These are phyloP conservation scores for Bombus terrestris DNA, from an alignment of 1,140 invertebrate species.

Conservation along the genomic window DNA sequence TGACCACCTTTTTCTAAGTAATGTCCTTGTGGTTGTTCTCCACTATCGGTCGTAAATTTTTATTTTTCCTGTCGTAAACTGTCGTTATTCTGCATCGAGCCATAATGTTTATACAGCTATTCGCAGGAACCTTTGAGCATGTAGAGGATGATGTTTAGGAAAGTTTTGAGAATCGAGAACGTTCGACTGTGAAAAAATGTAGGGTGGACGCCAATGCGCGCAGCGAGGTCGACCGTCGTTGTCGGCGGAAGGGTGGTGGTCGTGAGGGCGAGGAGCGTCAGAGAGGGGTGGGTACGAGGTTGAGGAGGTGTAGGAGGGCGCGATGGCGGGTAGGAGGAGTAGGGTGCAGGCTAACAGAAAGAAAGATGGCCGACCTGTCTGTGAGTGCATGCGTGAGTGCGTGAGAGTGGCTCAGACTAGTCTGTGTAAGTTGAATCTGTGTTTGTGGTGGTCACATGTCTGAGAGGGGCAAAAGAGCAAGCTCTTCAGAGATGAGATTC, in stretches of 20 bases:
- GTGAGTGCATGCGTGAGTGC: slow-evolving; percentile 62
- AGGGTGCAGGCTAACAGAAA: slow-evolving; percentile 62
- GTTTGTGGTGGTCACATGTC: slow-evolving; percentile 43
- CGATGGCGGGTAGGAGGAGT: slow-evolving; percentile 42
- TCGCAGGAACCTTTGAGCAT: background rate
- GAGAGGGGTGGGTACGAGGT: slow-evolving; percentile 62
- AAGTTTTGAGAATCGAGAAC: slow-evolving; percentile 44
- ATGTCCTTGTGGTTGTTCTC: background rate
- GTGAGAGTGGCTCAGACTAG: slow-evolving; percentile 45
- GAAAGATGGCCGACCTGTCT: slow-evolving; percentile 67
- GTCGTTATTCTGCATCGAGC: background rate
- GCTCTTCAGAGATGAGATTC: slow-evolving; percentile 47
- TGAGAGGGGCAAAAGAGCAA: slow-evolving; percentile 57
- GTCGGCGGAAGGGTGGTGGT: slow-evolving; percentile 65
- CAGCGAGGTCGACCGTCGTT: slow-evolving; percentile 64
- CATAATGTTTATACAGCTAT: slow-evolving; percentile 6
- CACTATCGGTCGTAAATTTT: slow-evolving; percentile 37
- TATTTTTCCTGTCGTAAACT: slow-evolving; percentile 32
- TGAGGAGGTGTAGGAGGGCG: slow-evolving; percentile 58
- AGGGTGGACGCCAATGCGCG: slow-evolving; percentile 67
- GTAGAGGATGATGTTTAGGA: slow-evolving; percentile 15
- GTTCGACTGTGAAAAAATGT: slow-evolving; percentile 58
- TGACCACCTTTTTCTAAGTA: background rate
- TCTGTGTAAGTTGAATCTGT: slow-evolving; percentile 20
- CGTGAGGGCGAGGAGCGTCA: slow-evolving; percentile 64